Percentiles rank a stretch among this genome's conserved stretches.
Evolutionary conservation across 2,797 vertebrate genomes (phyloP).

Genomic region (Synaphobranchus kaupii): DNA sequence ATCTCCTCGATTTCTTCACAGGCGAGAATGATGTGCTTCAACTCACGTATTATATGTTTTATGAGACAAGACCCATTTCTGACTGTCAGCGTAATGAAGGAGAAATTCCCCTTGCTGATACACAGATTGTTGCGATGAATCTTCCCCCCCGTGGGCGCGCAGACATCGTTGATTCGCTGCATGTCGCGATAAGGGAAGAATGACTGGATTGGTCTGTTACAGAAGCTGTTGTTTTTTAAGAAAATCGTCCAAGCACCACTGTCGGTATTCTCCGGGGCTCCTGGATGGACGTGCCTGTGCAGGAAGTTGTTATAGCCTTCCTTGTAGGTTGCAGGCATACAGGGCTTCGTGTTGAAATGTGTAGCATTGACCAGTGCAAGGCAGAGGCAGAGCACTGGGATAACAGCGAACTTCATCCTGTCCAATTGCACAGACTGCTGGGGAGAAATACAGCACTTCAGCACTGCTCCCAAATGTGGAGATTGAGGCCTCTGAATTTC

Average conservation of each 20-base stretch:
- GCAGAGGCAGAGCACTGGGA: not conserved
- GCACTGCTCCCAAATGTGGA: not conserved
- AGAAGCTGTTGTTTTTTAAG: constrained; percentile 57
- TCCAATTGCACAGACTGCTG: not conserved
- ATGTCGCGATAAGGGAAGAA: constrained; percentile 61
- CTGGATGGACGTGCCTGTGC: constrained; percentile 61
- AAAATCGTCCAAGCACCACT: constrained; percentile 61
- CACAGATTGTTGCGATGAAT: constrained; percentile 63
- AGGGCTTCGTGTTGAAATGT: constrained; percentile 59
- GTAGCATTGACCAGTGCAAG: constrained; percentile 36
- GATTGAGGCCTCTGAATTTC: not conserved
- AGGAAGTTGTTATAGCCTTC: constrained; percentile 60
- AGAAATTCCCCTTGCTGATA: constrained; percentile 68
- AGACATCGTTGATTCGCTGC: constrained; percentile 64
- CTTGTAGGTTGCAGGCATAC: constrained; percentile 62
- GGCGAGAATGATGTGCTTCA: constrained; percentile 74
- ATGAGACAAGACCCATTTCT: constrained; percentile 58
- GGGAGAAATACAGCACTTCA: not conserved
- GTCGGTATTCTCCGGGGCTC: constrained; percentile 48
- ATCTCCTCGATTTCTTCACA: constrained; percentile 64
- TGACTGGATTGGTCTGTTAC: constrained; percentile 72
- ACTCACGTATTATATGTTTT: constrained; percentile 54
- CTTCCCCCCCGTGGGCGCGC: constrained; percentile 60
- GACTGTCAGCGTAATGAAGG: constrained; percentile 70
- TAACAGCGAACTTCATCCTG: constrained; percentile 3